Base-by-base conservation (phyloP, 2,113 vertebrate genomes). In the Spea bombifrons region DNA sequence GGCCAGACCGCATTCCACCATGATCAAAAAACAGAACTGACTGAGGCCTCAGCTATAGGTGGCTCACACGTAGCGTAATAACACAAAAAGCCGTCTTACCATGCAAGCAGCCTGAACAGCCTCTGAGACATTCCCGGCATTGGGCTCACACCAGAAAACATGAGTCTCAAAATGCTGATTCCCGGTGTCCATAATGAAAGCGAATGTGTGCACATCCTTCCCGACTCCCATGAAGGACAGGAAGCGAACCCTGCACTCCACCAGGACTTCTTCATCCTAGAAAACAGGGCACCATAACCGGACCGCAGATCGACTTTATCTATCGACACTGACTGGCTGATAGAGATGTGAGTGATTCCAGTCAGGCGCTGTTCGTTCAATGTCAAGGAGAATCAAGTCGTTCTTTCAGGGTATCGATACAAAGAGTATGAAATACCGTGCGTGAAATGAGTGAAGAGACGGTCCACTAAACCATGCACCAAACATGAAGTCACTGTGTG, bases 141-240 rank as follows among this genome's bases (percentile, higher is more conserved):
- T 95, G 1, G 97, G 97, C 16, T 98, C 96, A 5, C 97, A 99
- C 97, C 97, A 99, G 84, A 99, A 99, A 0, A 94, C 91, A 0
- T 99, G 97, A 80, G 96, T 98, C 87, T 97, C 95, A 53, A 98
- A 99, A 83, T 94, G 97, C 88, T 98, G 97, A 91, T 88, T 97
- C 69, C 97, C 97, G 0, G 95, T 93, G 81, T 98, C 97, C 97
- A 99, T 99, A 83, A 99, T 96, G 91, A 99, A 99, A 88, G 96
- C 97, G 0, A 99, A 99, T 0, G 94, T 94, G 82, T 98, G 97
- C 65, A 95, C 12, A 7, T 99, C 96, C 81, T 93, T 97, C 3
- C 97, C 97, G 0, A 99, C 96, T 0, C 97, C 97, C 96, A 99
- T 97, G 88, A 99, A 99, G 76, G 97, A 98, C 86, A 99, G 88